These are phyloP conservation scores for Gallinago jamesoni DNA, from an alignment of 2,113 vertebrate genomes.

Conservation along the genomic window DNA sequence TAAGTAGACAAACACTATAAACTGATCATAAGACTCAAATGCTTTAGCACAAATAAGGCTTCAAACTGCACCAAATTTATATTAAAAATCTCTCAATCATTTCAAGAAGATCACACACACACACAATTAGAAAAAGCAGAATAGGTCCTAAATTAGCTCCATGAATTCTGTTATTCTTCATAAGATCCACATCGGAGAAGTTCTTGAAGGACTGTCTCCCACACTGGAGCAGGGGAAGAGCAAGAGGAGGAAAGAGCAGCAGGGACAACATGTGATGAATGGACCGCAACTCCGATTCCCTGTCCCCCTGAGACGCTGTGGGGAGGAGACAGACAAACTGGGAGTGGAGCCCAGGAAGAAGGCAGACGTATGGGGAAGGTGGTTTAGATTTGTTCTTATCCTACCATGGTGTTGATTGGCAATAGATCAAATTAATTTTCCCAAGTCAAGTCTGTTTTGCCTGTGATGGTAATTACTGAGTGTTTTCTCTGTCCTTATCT, in stretches of 20 bases:
- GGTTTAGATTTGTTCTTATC: neutral
- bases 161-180: neutral
- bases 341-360: neutral
- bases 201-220: neutral
- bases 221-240: rapidly evolving
- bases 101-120: neutral
- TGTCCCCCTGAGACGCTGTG: rapidly evolving
- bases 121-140: neutral
- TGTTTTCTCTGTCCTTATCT: neutral
- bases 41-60: neutral
- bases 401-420: neutral
- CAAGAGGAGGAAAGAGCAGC: neutral
- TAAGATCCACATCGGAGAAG: neutral
- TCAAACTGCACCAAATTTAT: neutral
- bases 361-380: neutral
- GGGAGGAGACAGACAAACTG: neutral
- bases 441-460: neutral
- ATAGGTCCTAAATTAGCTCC: neutral
- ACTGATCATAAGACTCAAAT: neutral
- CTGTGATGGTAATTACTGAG: neutral
- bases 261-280: neutral
- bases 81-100: neutral
- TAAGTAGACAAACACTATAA: slow-evolving; percentile 39
- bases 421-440: neutral
- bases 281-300: neutral